A percentile compares a stretch with the other conserved stretches of the same genome.
Conservation (phyloP, 2,888 invertebrate species). For the Spodoptera exigua region DNA sequence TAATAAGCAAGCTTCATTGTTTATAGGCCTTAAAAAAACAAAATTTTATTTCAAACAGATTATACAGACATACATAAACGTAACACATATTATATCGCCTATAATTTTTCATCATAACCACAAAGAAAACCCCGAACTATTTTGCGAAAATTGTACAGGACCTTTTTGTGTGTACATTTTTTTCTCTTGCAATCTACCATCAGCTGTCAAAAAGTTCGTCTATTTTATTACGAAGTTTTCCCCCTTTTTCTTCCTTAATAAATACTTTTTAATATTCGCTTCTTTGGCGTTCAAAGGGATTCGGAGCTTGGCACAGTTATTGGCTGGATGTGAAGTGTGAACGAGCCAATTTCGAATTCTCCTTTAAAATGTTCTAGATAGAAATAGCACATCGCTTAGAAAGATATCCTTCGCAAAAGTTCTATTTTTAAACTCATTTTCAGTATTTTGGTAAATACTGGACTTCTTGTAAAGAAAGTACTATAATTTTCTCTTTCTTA, state of each 20-base stretch:
- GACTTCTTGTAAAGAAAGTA: too few species aligned
- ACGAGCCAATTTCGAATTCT: constrained; percentile 25
- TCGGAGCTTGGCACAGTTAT: constrained; percentile 23
- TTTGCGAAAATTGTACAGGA: too few species aligned
- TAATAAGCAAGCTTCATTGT: too few species aligned
- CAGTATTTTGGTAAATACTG: too few species aligned
- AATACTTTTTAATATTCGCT: constrained; percentile 53
- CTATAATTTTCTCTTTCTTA: too few species aligned
- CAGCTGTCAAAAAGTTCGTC: constrained; percentile 43
- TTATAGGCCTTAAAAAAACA: too few species aligned
- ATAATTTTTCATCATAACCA: too few species aligned
- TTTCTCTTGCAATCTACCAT: constrained; percentile 47
- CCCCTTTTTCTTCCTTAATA: constrained; percentile 27
- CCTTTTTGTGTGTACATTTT: constrained; percentile 9
- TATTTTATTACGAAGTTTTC: constrained; percentile 39
- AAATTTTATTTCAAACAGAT: too few species aligned
- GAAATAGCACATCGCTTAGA: neutral
- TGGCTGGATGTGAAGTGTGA: constrained; percentile 15
- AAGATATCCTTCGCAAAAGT: neutral
- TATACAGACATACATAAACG: too few species aligned
- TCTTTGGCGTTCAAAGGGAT: constrained; percentile 36
- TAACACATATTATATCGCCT: too few species aligned
- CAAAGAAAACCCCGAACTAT: too few species aligned
- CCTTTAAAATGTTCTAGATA: constrained; percentile 7
- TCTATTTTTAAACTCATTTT: neutral